Percentiles rank a stretch among this genome's conserved stretches.
phyloP scores from a whole-genome alignment of 2,888 invertebrate species.

The Tetrapedia diversipes region DNA sequence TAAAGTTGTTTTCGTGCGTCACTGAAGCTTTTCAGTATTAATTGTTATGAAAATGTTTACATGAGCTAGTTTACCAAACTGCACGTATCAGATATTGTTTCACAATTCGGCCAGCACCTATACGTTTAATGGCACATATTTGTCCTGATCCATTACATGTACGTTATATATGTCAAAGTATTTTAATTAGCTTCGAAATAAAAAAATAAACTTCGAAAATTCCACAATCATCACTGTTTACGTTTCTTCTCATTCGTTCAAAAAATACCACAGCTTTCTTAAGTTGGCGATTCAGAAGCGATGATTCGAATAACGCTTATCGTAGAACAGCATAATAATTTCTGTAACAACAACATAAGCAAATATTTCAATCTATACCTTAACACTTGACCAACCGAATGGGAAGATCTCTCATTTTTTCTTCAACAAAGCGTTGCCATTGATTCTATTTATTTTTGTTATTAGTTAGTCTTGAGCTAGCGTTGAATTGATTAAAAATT shows the following conservation, averaged over 20 bases:
- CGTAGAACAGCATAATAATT: too few relatives aligned
- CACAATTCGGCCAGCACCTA: slow-evolving; percentile 10
- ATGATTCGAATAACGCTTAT: too few relatives aligned
- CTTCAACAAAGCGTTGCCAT: too few relatives aligned
- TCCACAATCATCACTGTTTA: not conserved
- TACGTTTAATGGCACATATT: slow-evolving; percentile 45
- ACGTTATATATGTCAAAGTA: slow-evolving; percentile 45
- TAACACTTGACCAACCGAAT: too few relatives aligned
- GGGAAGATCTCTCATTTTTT: too few relatives aligned
- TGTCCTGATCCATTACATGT: slow-evolving; percentile 31
- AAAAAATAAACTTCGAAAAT: slow-evolving; percentile 29
- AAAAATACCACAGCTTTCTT: not conserved
- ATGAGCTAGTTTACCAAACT: slow-evolving; percentile 15
- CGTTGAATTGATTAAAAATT: too few relatives aligned
- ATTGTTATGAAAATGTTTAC: slow-evolving; percentile 24
- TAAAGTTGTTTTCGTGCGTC: not conserved
- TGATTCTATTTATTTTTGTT: too few relatives aligned
- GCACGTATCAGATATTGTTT: slow-evolving; percentile 50
- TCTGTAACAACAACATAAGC: too few relatives aligned
- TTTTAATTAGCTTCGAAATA: slow-evolving; percentile 51
- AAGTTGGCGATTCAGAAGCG: too few relatives aligned
- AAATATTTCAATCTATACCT: too few relatives aligned
- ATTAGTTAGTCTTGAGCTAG: too few relatives aligned
- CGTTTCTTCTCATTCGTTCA: not conserved
- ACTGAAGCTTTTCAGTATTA: slow-evolving; percentile 3